phyloP scores from a whole-genome alignment of 2,888 invertebrate species.

The Zygaena filipendulae region DNA sequence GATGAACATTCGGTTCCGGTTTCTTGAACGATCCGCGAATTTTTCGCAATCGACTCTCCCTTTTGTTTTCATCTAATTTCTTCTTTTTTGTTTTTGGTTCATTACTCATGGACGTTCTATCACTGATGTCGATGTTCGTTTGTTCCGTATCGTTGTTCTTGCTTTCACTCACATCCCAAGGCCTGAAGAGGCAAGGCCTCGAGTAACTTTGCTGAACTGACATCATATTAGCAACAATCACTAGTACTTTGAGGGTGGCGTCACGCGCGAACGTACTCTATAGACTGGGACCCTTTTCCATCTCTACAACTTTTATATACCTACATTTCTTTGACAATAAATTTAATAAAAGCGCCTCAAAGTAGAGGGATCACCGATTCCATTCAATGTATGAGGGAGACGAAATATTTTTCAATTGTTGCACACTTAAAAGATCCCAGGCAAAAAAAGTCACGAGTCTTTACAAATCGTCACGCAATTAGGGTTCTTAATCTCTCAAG shows the following conservation, averaged over 20 bases:
- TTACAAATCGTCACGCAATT: too few relatives aligned
- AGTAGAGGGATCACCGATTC: slow-evolving; percentile 50
- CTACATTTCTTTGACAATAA: slow-evolving; percentile 65
- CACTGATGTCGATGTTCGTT: slow-evolving; percentile 15
- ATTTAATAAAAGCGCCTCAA: slow-evolving; percentile 60
- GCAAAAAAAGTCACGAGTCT: too few relatives aligned
- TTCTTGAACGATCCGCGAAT: slow-evolving; percentile 54
- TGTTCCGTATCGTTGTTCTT: slow-evolving; percentile 19
- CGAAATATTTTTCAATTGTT: slow-evolving; percentile 67
- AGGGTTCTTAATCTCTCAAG: slow-evolving; percentile 18
- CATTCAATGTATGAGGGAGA: slow-evolving; percentile 62
- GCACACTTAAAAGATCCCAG: slow-evolving; percentile 55
- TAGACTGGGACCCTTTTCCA: slow-evolving; percentile 55
- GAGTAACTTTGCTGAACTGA: slow-evolving; percentile 51
- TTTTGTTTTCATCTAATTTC: slow-evolving; percentile 32
- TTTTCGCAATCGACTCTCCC: slow-evolving; percentile 52
- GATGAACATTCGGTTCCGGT: slow-evolving; percentile 36
- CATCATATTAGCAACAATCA: slow-evolving; percentile 34
- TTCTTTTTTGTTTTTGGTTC: slow-evolving; percentile 29
- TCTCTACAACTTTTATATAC: slow-evolving; percentile 65
- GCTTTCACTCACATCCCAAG: slow-evolving; percentile 67
- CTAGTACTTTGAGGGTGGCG: slow-evolving; percentile 24
- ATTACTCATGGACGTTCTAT: slow-evolving; percentile 20
- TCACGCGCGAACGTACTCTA: slow-evolving; percentile 39
- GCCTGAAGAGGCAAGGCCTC: slow-evolving; percentile 70